Percentiles rank a stretch among this genome's conserved stretches.
These are phyloP conservation scores for Trematocara caparti DNA, from an alignment of 2,797 vertebrate species.

Conservation along the genomic window DNA sequence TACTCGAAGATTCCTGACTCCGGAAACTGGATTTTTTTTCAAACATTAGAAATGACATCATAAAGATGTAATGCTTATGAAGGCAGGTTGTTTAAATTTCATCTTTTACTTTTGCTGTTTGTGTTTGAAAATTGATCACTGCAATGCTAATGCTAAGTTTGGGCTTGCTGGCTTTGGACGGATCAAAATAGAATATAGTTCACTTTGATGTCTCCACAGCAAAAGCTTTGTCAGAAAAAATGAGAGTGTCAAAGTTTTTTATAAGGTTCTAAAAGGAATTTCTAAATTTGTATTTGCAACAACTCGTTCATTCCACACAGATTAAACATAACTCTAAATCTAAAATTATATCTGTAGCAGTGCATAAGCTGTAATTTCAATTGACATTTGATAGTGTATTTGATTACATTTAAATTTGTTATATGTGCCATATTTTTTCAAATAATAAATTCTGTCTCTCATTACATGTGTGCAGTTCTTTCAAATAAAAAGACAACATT, in stretches of 20 bases:
- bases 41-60: accelerated
- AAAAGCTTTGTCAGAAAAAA: neutral
- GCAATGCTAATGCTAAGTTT: neutral
- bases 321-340: neutral
- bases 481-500: neutral
- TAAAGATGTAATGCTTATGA: neutral
- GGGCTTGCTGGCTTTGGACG: neutral
- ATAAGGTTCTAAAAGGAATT: accelerated
- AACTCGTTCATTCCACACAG: neutral
- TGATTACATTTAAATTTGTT: neutral
- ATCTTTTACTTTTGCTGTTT: neutral
- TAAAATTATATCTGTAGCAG: neutral
- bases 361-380: neutral
- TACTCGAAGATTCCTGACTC: conserved; percentile 20
- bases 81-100: accelerated
- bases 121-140: neutral
- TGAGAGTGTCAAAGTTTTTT: neutral
- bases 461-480: neutral
- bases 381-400: accelerated
- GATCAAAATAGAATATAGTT: neutral
- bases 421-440: neutral
- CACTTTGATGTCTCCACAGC: neutral
- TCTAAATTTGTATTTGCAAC: neutral
- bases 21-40: conserved; percentile 43
- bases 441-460: neutral